Evolutionary conservation across 2,113 vertebrate genomes (phyloP).

Genomic region (Cryptoleucopteryx plumbea): DNA sequence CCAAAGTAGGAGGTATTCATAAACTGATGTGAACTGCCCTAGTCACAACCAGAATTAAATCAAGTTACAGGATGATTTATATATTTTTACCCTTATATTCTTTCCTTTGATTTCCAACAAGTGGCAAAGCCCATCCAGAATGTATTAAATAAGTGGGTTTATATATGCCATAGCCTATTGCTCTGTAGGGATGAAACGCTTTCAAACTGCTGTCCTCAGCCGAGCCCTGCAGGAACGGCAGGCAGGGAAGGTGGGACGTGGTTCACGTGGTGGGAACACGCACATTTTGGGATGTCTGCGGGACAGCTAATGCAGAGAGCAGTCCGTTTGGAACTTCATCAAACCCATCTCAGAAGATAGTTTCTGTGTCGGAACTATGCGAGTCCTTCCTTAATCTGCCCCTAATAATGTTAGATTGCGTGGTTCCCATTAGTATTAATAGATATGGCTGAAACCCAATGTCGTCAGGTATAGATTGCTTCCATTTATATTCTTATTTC

Average conservation of each 20-base stretch:
- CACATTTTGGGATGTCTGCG: fast-evolving
- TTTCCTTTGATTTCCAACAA: neutral
- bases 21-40: neutral
- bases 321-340: neutral
- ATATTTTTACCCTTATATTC: neutral
- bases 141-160: neutral
- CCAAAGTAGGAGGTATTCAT: neutral
- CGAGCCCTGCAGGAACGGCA: fast-evolving
- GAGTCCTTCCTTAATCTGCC: neutral
- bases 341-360: neutral
- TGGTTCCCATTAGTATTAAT: neutral
- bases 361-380: neutral
- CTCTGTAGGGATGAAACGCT: fast-evolving
- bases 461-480: neutral
- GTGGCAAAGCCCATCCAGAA: neutral
- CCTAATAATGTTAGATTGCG: neutral
- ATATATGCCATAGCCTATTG: fast-evolving
- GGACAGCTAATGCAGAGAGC: neutral
- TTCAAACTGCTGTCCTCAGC: fast-evolving
- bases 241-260: neutral
- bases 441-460: neutral
- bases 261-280: fast-evolving
- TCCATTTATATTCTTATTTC: neutral
- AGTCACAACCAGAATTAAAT: neutral
- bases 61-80: neutral